These are phyloP conservation scores for Caenorhabditis becei DNA, from an alignment of 2,888 invertebrate genomes.

Conservation along the genomic window DNA sequence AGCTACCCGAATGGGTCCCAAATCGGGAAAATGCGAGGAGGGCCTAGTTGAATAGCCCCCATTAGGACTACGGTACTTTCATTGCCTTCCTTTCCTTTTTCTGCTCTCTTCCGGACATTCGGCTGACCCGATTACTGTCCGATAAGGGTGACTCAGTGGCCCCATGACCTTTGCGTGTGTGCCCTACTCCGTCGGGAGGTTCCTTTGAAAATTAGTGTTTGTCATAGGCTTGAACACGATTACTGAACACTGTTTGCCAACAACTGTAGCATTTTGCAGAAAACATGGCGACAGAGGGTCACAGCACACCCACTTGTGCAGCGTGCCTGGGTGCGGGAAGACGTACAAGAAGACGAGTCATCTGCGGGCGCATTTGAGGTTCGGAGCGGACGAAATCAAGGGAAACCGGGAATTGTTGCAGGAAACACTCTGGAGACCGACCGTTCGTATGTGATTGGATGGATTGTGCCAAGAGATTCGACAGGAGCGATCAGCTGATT, in stretches of 20 bases:
- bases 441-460: constrained; percentile 64
- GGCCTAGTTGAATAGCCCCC: constrained; percentile 37
- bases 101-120: neutral
- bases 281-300: constrained; percentile 51
- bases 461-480: constrained; percentile 56
- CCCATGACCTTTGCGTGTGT: constrained; percentile 15
- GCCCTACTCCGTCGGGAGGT: constrained; percentile 13
- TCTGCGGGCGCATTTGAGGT: constrained; percentile 66
- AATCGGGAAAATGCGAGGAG: constrained; percentile 10
- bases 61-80: constrained; percentile 38
- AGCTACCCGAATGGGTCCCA: constrained; percentile 20
- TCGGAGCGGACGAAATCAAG: too few species aligned
- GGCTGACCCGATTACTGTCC: neutral
- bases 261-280: constrained; percentile 31
- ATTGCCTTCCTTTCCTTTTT: too few species aligned
- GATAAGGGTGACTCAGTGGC: constrained; percentile 11
- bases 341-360: constrained; percentile 70
- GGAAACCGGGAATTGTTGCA: neutral
- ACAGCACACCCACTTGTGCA: constrained; percentile 57
- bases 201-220: constrained; percentile 35
- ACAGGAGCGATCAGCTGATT: constrained; percentile 66
- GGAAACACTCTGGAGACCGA: constrained; percentile 56
- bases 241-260: constrained; percentile 8
- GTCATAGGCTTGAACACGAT: constrained; percentile 20
- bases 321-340: constrained; percentile 56